A percentile compares a stretch with the other conserved stretches of the same genome.
Conservation (phyloP, 2,888 invertebrate species). For the Hirtodrosophila cameraria region DNA sequence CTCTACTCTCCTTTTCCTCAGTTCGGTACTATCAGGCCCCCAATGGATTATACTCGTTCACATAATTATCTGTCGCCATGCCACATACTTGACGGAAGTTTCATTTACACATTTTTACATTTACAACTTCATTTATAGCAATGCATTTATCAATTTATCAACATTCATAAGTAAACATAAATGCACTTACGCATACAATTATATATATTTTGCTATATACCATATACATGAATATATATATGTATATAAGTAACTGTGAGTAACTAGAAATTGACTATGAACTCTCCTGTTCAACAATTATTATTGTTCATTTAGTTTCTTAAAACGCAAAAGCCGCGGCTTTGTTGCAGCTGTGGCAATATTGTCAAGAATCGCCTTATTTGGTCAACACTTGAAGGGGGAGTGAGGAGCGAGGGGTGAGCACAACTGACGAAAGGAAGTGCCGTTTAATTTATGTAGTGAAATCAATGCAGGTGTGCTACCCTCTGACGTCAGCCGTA, state of each 20-base stretch:
- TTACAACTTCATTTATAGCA: slow-evolving; percentile 23
- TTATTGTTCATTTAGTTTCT: too few species aligned
- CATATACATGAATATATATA: background rate
- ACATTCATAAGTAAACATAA: slow-evolving; percentile 24
- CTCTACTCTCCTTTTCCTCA: too few species aligned
- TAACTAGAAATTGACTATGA: slow-evolving; percentile 8
- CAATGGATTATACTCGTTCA: slow-evolving; percentile 18
- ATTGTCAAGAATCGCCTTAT: slow-evolving; percentile 51
- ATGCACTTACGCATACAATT: background rate
- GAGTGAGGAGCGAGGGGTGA: background rate
- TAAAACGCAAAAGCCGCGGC: too few species aligned
- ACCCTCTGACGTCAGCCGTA: slow-evolving; percentile 45
- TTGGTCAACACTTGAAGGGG: slow-evolving; percentile 25
- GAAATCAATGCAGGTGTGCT: slow-evolving; percentile 69
- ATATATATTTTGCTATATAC: background rate
- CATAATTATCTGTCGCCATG: slow-evolving; percentile 62
- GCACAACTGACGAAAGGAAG: slow-evolving; percentile 51
- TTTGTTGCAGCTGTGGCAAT: slow-evolving; percentile 58
- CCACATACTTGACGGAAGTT: slow-evolving; percentile 59
- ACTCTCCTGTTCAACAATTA: too few species aligned
- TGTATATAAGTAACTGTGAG: background rate
- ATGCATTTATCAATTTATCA: slow-evolving; percentile 54
- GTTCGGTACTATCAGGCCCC: slow-evolving; percentile 31
- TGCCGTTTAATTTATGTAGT: slow-evolving; percentile 23
- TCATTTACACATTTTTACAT: slow-evolving; percentile 33